These are phyloP conservation scores for Globia sparganii DNA, from an alignment of 2,888 invertebrate species.

Conservation along the genomic window DNA sequence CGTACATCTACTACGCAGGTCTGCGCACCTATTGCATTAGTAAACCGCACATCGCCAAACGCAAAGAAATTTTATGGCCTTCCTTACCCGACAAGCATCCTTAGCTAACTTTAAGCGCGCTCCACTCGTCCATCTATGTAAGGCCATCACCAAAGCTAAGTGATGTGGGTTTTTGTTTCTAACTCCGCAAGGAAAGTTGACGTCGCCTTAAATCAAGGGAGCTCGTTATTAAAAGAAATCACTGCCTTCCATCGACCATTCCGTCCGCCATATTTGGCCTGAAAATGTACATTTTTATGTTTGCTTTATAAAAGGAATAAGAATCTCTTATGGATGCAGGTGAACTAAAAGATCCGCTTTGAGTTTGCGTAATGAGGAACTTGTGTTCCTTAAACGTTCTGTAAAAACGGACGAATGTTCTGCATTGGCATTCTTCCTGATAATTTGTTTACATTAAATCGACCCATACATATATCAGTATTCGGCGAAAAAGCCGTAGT, in stretches of 20 bases:
- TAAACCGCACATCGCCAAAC: conserved; percentile 37
- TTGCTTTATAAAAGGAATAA: conserved; percentile 79
- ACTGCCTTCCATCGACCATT: conserved; percentile 80
- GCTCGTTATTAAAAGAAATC: conserved; percentile 87
- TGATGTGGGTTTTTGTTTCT: conserved; percentile 80
- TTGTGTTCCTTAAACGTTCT: conserved; percentile 60
- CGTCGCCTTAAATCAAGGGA: conserved; percentile 81
- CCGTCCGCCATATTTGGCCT: conserved; percentile 81
- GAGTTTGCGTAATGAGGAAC: conserved; percentile 73
- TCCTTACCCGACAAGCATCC: conserved; percentile 59
- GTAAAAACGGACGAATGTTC: conserved; percentile 63
- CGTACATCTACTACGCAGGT: conserved; percentile 32
- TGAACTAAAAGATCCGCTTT: conserved; percentile 70
- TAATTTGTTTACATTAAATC: conserved; percentile 67
- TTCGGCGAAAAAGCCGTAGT: conserved; percentile 46
- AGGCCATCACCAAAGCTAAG: conserved; percentile 54
- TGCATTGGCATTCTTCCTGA: conserved; percentile 53
- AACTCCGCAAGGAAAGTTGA: conserved; percentile 87
- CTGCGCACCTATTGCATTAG: conserved; percentile 34
- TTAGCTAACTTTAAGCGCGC: conserved; percentile 57
- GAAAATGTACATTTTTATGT: conserved; percentile 83
- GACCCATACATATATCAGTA: conserved; percentile 44
- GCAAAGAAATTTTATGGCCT: conserved; percentile 65
- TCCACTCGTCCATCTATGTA: conserved; percentile 72
- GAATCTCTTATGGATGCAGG: conserved; percentile 79